phyloP scores from a whole-genome alignment of 2,113 vertebrate species.

The mouse (Mus musculus) region GRCm39 chr2:124439501-124440000 shows the following conservation, averaged over 20 bases:
- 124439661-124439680: background rate
- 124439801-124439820: conserved; percentile 3
- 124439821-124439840: background rate
- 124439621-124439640: background rate
- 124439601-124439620: background rate
- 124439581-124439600: background rate
- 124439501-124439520: background rate
- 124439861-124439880: background rate
- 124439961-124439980: background rate
- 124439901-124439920: conserved; percentile 2
- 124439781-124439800: background rate
- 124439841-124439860: too few relatives aligned
- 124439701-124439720: conserved; percentile 14
- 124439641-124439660: conserved; percentile 25
- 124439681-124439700: background rate
- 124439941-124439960: background rate
- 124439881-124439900: background rate
- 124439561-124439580: background rate
- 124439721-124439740: conserved; percentile 5
- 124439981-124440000: background rate
- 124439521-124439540: background rate
- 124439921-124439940: background rate
- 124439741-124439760: background rate
- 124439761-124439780: background rate
- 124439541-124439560: background rate